These are phyloP conservation scores for Sebastes taczanowskii DNA, from an alignment of 2,797 vertebrate genomes.

Conservation along the genomic window DNA sequence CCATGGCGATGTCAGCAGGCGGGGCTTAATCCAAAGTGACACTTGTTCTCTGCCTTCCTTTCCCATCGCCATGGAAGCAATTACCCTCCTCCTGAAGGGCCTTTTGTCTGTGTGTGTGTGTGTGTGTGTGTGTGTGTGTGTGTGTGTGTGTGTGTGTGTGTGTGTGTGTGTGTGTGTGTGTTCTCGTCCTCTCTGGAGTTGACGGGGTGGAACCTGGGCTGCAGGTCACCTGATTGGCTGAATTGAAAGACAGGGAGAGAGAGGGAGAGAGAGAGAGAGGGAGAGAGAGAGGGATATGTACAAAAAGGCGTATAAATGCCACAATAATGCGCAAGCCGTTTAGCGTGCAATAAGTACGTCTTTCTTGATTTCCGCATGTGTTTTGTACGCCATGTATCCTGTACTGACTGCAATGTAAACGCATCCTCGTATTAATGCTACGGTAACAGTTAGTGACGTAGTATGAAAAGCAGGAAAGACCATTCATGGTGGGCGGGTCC, in stretches of 20 bases:
- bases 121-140: slow-evolving; percentile 59
- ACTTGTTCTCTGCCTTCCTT: slow-evolving; percentile 97
- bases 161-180: slow-evolving; percentile 2
- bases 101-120: slow-evolving; percentile 81
- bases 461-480: too few species aligned
- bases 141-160: slow-evolving; percentile 2
- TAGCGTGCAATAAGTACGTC: too few species aligned
- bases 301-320: too few species aligned
- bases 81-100: slow-evolving; percentile 96
- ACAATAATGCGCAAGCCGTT: too few species aligned
- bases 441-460: too few species aligned
- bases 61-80: slow-evolving; percentile 96
- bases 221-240: slow-evolving; percentile 67
- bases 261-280: background rate
- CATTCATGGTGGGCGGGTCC: too few species aligned
- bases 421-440: too few species aligned
- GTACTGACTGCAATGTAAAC: too few species aligned
- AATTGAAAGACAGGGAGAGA: slow-evolving; percentile 39
- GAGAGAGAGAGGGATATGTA: too few species aligned
- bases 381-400: too few species aligned
- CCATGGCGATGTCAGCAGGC: slow-evolving; percentile 91
- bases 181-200: slow-evolving; percentile 23
- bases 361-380: too few species aligned
- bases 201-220: slow-evolving; percentile 70
- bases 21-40: slow-evolving; percentile 98